A percentile compares a stretch with the other conserved stretches of the same genome.
Evolutionary conservation across 2,797 vertebrate species (phyloP).

Genomic region (Argya squamiceps): DNA sequence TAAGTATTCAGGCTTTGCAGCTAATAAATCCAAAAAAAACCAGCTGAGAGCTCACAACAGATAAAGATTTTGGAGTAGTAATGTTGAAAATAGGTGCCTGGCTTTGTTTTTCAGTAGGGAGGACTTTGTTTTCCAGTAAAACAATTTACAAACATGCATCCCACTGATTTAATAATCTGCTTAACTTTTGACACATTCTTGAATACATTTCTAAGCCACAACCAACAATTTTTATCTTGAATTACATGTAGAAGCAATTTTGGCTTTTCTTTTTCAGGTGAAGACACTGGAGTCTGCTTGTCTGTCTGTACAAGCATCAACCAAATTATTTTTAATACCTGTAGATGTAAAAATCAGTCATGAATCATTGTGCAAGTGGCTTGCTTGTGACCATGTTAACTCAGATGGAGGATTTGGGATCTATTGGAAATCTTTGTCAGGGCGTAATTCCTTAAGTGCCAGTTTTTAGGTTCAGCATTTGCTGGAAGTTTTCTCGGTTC

Average conservation of each 20-base stretch:
- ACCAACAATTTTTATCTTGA: not conserved
- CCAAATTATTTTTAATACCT: not conserved
- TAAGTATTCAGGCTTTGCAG: not conserved
- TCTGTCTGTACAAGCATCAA: not conserved
- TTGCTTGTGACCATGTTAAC: not conserved
- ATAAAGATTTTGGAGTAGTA: not conserved
- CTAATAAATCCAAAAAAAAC: not conserved
- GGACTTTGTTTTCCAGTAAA: not conserved
- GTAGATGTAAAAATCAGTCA: not conserved
- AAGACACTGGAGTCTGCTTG: not conserved
- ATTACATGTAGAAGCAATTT: not conserved
- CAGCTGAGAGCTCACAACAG: not conserved
- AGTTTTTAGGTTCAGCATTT: not conserved
- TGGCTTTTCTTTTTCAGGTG: not conserved
- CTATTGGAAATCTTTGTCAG: not conserved
- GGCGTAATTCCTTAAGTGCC: not conserved
- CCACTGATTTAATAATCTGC: not conserved
- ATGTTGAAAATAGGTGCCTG: not conserved
- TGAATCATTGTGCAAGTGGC: not conserved
- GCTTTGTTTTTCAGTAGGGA: not conserved
- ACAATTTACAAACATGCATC: not conserved
- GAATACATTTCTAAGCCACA: not conserved
- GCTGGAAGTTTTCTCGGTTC: not conserved
- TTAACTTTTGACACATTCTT: not conserved
- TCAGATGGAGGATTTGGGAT: not conserved